phyloP scores from a whole-genome alignment of 2,113 vertebrate species.

The Syngnathus floridae region DNA sequence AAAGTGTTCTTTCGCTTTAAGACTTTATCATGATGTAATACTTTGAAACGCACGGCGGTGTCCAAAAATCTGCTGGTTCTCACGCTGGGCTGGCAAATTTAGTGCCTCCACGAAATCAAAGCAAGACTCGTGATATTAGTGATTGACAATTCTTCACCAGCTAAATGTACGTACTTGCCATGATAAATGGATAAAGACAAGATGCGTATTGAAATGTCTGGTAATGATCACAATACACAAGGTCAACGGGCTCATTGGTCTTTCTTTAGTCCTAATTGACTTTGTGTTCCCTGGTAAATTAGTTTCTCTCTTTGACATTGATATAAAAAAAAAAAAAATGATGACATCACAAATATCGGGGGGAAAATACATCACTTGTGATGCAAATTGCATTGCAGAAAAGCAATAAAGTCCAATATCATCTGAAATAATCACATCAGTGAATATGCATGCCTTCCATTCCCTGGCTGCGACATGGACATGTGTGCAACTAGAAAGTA shows the following conservation, averaged over 20 bases:
- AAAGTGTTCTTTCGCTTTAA: conserved; percentile 32
- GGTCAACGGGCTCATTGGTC: too few relatives aligned
- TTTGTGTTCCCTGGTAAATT: background rate
- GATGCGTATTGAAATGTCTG: too few relatives aligned
- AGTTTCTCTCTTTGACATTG: too few relatives aligned
- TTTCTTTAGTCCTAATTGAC: background rate
- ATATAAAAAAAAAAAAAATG: background rate
- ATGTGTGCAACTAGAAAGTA: conserved; percentile 22
- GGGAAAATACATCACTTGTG: background rate
- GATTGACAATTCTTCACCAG: conserved; percentile 41
- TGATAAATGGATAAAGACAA: too few relatives aligned
- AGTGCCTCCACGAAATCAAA: conserved; percentile 47
- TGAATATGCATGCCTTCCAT: background rate
- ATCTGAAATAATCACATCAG: background rate
- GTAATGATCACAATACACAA: too few relatives aligned
- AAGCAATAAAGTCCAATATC: background rate
- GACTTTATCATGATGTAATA: conserved; percentile 49
- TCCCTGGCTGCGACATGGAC: conserved; percentile 23
- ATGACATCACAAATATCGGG: background rate
- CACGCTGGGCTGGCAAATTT: conserved; percentile 20
- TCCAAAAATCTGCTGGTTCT: conserved; percentile 31
- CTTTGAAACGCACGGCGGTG: conserved; percentile 53
- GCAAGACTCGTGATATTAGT: conserved; percentile 23
- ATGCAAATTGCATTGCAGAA: background rate
- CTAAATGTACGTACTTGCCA: conserved; percentile 24